Base-by-base conservation (phyloP, 2,888 invertebrate species). In the Nomada fabriciana region DNA sequence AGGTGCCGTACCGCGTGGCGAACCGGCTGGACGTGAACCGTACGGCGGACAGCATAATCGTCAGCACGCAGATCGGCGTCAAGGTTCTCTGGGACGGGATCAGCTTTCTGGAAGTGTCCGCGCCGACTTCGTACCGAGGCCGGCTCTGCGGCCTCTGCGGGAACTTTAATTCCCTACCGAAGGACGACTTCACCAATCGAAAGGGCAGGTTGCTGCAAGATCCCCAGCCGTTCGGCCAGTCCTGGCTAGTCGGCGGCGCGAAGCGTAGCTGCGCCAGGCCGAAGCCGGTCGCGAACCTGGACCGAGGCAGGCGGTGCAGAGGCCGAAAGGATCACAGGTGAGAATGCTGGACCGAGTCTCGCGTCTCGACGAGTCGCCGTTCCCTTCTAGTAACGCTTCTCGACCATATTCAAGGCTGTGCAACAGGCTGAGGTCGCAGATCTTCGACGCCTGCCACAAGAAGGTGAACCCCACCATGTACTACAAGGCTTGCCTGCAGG, bases 21-120 rank as follows among this genome's bases (percentile, higher is more conserved):
- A 95, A 95, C 74, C 90, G 93, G 13, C 95, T 97, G 1, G 95
- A 95, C 64, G 96, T 97, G 76, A 95, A 95, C 61, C 95, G 96
- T 50, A 95, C 95, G 57, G 96, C 96, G 80, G 97, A 97, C 74
- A 96, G 96, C 78, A 95, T 97, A 69, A 93, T 96, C 86, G 95
- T 96, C 69, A 96, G 94, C 92, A 96, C 97, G 1, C 95, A 96
- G 55, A 95, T 97, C 88, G 98, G 98, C 0, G 95, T 99, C 36
- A 96, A 97, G 91, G 95, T 99, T 83, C 95, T 98, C 53, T 99
- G 99, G 99, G 98, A 98, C 91, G 98, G 98, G 1, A 97, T 97
- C 88, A 98, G 98, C 89, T 98, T 98, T 92, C 95, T 98, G 80
- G 98, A 99, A 94, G 95, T 97, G 0, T 95, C 95, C 0, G 97